These are phyloP conservation scores for Distichodus sexfasciatus DNA, from an alignment of 2,797 vertebrate genomes.

Conservation along the genomic window DNA sequence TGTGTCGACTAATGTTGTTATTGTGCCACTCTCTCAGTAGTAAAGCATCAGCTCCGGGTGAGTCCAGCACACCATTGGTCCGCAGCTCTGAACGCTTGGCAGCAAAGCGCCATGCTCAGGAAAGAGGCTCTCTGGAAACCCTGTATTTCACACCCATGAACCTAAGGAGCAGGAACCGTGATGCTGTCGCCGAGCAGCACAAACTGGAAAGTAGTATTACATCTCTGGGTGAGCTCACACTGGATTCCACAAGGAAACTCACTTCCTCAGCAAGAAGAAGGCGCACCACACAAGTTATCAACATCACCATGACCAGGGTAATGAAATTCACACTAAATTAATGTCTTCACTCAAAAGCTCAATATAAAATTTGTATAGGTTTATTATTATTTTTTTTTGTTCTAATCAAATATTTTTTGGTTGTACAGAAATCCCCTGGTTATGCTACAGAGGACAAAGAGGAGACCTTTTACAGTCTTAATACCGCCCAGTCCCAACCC, in stretches of 20 bases:
- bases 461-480: slow-evolving; percentile 77
- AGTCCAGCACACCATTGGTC: slow-evolving; percentile 68
- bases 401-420: not conserved
- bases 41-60: slow-evolving; percentile 61
- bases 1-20: not conserved
- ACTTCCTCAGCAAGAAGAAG: slow-evolving; percentile 75
- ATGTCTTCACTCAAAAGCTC: no score
- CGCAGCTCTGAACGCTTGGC: slow-evolving; percentile 72
- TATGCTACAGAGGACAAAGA: slow-evolving; percentile 47
- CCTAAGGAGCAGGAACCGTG: slow-evolving; percentile 52
- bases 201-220: slow-evolving; percentile 69
- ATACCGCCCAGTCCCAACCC: slow-evolving; percentile 65
- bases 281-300: slow-evolving; percentile 87
- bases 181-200: slow-evolving; percentile 33
- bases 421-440: slow-evolving; percentile 71
- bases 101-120: slow-evolving; percentile 65
- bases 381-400: not conserved
- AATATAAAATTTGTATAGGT: no score
- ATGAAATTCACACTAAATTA: not conserved
- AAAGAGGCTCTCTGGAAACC: slow-evolving; percentile 82
- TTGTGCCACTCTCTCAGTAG: slow-evolving; percentile 47
- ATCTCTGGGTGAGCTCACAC: slow-evolving; percentile 63
- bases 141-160: slow-evolving; percentile 88
- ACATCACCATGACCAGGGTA: slow-evolving; percentile 93
- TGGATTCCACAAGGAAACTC: slow-evolving; percentile 71